phyloP scores from a whole-genome alignment of 2,113 vertebrate species.

The Chionomys nivalis region DNA sequence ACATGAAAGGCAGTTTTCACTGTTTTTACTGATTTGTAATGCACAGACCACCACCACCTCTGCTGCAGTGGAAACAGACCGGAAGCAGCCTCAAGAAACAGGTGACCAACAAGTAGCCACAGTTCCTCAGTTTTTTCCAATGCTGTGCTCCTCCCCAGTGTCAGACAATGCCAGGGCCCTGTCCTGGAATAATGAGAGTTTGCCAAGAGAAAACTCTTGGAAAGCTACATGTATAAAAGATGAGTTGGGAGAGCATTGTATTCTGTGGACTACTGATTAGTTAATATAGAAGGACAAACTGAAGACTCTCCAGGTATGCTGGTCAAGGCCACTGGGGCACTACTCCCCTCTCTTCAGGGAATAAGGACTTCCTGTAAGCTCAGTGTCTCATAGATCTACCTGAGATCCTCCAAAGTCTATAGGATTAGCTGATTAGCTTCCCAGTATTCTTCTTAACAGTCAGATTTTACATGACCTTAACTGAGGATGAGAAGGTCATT shows the following conservation, averaged over 20 bases:
- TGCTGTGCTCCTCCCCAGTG: neutral
- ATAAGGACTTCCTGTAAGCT: neutral
- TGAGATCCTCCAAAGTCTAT: neutral
- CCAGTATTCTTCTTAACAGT: neutral
- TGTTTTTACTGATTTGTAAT: conserved; percentile 61
- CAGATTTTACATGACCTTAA: neutral
- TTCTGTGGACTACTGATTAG: neutral
- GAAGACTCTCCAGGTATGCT: neutral
- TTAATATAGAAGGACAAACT: neutral
- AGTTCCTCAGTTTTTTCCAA: neutral
- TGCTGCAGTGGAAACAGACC: neutral
- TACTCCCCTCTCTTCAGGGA: neutral
- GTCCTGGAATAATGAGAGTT: neutral
- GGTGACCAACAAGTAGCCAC: neutral
- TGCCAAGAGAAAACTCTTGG: no score
- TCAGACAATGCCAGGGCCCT: neutral
- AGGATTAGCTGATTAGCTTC: neutral
- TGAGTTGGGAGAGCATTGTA: rapidly evolving
- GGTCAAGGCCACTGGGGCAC: neutral
- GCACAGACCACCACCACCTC: neutral
- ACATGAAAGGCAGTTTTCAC: conserved; percentile 2
- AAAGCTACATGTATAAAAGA: neutral
- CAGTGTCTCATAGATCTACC: neutral
- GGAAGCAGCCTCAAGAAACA: neutral
- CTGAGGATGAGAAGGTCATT: neutral